Evolutionary conservation across 2,113 vertebrate genomes (phyloP).

Genomic region (Tachuris rubrigastra): DNA sequence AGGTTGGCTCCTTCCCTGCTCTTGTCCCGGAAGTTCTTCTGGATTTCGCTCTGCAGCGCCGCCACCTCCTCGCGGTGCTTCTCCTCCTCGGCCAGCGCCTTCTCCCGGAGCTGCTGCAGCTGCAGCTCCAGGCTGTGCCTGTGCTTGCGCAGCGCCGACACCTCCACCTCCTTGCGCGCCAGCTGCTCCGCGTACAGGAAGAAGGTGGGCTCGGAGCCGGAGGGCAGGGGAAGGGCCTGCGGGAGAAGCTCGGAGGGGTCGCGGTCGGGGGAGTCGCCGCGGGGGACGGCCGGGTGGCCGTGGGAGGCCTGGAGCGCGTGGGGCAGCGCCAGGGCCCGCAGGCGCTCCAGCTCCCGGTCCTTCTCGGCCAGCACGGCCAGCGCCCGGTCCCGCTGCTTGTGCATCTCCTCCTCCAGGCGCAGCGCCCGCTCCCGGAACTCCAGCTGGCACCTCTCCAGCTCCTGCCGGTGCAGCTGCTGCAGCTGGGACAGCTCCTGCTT

Average conservation of each 20-base stretch:
- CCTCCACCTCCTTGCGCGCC: slow-evolving; percentile 88
- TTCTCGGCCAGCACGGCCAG: slow-evolving; percentile 89
- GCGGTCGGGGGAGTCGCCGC: fast-evolving
- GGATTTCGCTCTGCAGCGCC: slow-evolving; percentile 69
- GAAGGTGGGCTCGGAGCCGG: slow-evolving; percentile 81
- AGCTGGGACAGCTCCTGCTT: slow-evolving; percentile 68
- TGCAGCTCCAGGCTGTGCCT: slow-evolving; percentile 83
- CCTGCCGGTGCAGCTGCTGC: slow-evolving; percentile 83
- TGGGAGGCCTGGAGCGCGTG: slow-evolving; percentile 25
- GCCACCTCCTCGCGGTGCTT: slow-evolving; percentile 76
- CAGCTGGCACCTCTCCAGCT: slow-evolving; percentile 77
- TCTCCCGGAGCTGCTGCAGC: slow-evolving; percentile 79
- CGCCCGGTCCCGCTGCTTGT: slow-evolving; percentile 88
- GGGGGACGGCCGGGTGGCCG: fast-evolving
- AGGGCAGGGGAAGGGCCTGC: slow-evolving; percentile 72
- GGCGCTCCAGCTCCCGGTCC: slow-evolving; percentile 87
- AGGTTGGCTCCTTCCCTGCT: slow-evolving; percentile 91
- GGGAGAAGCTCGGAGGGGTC: slow-evolving; percentile 62
- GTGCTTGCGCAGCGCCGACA: slow-evolving; percentile 78
- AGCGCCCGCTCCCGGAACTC: slow-evolving; percentile 80
- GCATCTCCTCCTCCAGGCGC: slow-evolving; percentile 89
- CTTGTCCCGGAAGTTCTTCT: slow-evolving; percentile 82
- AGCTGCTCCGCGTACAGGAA: slow-evolving; percentile 92
- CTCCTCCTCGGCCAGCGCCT: slow-evolving; percentile 76
- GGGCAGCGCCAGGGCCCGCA: slow-evolving; percentile 65